These are phyloP conservation scores for Atrichornis clamosus DNA, from an alignment of 2,113 vertebrate species.

Conservation along the genomic window DNA sequence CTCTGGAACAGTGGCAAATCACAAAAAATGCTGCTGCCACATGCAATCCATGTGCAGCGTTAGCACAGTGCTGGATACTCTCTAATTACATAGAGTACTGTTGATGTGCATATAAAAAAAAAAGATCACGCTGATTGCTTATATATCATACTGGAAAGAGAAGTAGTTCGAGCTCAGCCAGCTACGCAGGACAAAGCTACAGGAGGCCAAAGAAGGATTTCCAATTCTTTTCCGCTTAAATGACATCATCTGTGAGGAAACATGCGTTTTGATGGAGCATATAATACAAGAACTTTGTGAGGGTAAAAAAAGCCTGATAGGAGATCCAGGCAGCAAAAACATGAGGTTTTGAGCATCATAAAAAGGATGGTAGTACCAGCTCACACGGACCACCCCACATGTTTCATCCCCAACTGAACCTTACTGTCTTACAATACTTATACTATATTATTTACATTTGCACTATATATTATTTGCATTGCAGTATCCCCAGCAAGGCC, in stretches of 20 bases:
- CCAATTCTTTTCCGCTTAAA: conserved; percentile 17
- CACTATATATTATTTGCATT: neutral
- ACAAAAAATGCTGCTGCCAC: neutral
- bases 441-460: neutral
- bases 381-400: neutral
- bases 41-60: neutral
- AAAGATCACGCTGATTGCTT: neutral
- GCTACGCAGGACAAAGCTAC: neutral
- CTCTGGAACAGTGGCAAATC: neutral
- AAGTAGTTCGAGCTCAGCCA: neutral
- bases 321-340: neutral
- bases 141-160: neutral
- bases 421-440: neutral
- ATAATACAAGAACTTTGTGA: neutral
- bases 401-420: neutral
- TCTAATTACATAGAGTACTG: neutral
- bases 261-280: neutral
- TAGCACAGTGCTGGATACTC: neutral
- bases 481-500: conserved; percentile 12
- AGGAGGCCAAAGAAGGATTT: conserved; percentile 18
- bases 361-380: neutral
- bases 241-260: conserved; percentile 8
- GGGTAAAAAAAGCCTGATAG: neutral
- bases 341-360: neutral
- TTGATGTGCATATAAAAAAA: neutral